A percentile compares a stretch with the other conserved stretches of the same genome.
Conservation (phyloP, 2,888 invertebrate species). For the Willowsia nigromaculata region DNA sequence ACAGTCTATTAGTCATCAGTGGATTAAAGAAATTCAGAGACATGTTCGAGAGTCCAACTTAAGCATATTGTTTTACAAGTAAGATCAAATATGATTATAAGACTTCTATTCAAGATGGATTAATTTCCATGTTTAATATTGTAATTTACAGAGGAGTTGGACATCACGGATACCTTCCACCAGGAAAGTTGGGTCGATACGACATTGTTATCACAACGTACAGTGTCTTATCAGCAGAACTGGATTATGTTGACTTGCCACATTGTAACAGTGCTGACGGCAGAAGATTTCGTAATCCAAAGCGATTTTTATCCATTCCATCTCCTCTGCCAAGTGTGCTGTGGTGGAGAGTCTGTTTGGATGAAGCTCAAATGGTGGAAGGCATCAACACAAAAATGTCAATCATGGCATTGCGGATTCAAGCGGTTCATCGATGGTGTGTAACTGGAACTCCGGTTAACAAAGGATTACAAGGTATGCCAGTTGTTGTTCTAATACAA, state of each 20-base stretch:
- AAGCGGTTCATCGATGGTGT: conserved; percentile 86
- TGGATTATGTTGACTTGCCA: conserved; percentile 83
- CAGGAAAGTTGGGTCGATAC: conserved; percentile 84
- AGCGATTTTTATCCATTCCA: conserved; percentile 84
- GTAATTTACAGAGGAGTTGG: conserved; percentile 81
- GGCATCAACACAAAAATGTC: conserved; percentile 76
- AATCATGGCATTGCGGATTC: conserved; percentile 83
- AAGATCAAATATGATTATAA: conserved; percentile 50
- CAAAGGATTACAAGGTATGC: conserved; percentile 76
- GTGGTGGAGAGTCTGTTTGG: conserved; percentile 89
- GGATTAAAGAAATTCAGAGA: conserved; percentile 86
- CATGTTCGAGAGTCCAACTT: conserved; percentile 83
- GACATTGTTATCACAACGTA: conserved; percentile 89
- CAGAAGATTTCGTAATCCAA: conserved; percentile 82
- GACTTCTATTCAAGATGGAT: too few species aligned
- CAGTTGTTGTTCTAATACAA: neutral
- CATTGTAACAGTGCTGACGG: conserved; percentile 81
- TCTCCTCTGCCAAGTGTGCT: conserved; percentile 86
- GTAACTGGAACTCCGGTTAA: conserved; percentile 88
- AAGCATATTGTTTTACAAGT: conserved; percentile 83
- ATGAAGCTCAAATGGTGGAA: conserved; percentile 91
- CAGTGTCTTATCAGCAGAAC: conserved; percentile 84
- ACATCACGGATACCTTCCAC: conserved; percentile 84
- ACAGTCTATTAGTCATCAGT: conserved; percentile 85
- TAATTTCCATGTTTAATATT: neutral